Base-by-base conservation (phyloP, 2,888 invertebrate genomes). In the Andrena hattorfiana region DNA sequence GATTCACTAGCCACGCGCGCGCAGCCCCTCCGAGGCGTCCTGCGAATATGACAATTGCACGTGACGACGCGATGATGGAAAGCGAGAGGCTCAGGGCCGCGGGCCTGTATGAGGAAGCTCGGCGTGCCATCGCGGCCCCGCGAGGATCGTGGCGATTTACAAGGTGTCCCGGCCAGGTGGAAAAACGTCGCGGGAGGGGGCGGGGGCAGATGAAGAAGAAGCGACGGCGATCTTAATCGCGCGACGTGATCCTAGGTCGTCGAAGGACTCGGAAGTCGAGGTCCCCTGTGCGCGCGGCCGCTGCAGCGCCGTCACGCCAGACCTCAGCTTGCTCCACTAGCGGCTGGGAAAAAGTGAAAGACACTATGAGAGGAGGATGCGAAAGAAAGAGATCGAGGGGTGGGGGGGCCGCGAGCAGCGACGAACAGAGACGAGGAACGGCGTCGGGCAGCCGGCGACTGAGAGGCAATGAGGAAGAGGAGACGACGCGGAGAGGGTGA, bases 281-380 rank as follows among this genome's bases (percentile, higher is more conserved):
- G 23, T 42, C 42, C 16, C 42, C 16, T 16, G 42, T 16, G 49
- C 20, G 51, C 66, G 59, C 67, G 73, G 26, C 4, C 56, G 56
- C 23, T 56, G 49, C 66, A 70, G 62, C 77, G n/a, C 68, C 56
- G 71, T 66, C 62, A 68, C 68, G 69, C 30, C 62, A 54, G 66
- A 70, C 35, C 79, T 49, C 66, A 54, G 49, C 77, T 56, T 88
- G 86, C 87, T 86, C 87, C 78, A 89, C 81, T 87, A 78, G 83
- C 68, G 76, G 73, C 71, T 74, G 77, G 86, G 83, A 86, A 89
- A 84, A 86, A 85, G 85, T 84, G 87, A 86, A 88, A 89, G 86
- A 89, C 78, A 71, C 76, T 75, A 71, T 20, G 77, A 77, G 80
- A 80, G 74, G 75, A 86, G 79, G 84, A 85, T 84, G 81, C 69